phyloP scores from a whole-genome alignment of 2,888 invertebrate species.

The Drosophila lacicola region DNA sequence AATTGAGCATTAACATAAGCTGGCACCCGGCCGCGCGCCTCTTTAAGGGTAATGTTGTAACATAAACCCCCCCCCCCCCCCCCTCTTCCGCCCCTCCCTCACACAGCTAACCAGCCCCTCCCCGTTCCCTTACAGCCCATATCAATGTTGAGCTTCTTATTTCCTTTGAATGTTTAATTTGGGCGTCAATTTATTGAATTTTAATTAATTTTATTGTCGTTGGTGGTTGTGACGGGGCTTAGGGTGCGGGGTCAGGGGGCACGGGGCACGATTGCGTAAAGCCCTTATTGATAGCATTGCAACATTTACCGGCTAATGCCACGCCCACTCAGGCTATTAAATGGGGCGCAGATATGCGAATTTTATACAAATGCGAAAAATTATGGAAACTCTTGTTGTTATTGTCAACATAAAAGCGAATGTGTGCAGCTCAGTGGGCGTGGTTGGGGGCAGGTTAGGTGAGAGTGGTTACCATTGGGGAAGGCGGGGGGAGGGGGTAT shows the following conservation, averaged over 20 bases:
- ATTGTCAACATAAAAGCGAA: slow-evolving; percentile 51
- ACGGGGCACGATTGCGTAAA: slow-evolving; percentile 33
- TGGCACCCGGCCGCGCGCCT: slow-evolving; percentile 33
- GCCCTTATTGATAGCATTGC: slow-evolving; percentile 65
- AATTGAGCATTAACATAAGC: slow-evolving; percentile 77
- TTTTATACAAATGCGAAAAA: slow-evolving; percentile 65
- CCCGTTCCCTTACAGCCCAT: background rate
- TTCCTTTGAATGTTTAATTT: slow-evolving; percentile 58
- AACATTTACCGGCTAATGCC: background rate
- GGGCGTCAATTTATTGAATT: slow-evolving; percentile 76
- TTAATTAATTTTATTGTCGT: slow-evolving; percentile 76
- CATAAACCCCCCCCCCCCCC: no score
- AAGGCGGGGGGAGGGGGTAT: background rate
- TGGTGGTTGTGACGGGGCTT: background rate
- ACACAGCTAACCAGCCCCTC: background rate
- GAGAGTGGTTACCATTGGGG: no score
- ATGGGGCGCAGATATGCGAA: slow-evolving; percentile 46
- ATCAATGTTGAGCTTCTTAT: slow-evolving; percentile 16
- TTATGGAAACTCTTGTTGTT: slow-evolving; percentile 52
- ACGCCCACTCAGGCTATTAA: slow-evolving; percentile 32
- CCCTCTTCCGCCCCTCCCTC: background rate
- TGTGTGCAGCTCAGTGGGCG: slow-evolving; percentile 22
- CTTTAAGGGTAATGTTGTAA: background rate
- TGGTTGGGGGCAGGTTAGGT: background rate
- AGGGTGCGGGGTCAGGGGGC: background rate